Evolutionary conservation across 1,140 invertebrate genomes (phyloP), one percentile per base, ranked within the genome.

Genomic region (Asobara japonica): DNA sequence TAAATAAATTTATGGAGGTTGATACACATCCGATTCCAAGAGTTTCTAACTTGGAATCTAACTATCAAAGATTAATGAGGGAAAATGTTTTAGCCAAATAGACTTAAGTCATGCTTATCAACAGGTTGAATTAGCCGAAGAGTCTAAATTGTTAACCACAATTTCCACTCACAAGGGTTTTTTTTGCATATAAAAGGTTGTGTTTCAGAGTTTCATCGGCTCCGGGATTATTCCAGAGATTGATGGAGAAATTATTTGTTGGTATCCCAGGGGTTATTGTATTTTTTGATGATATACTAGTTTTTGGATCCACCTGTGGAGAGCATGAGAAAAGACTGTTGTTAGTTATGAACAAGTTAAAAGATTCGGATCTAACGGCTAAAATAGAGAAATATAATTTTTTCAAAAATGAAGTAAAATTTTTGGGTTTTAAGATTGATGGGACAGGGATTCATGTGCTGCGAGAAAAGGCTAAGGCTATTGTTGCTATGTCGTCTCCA

Each of bases 11-110:
- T 65, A 66, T 83, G 10, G 29, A 74, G 60, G 66, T 77, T 29
- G 74, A 78, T 65, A 76, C 81, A 60, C 77, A 84, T 71, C 83
- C 82, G 7, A 69, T 86, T n/a, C 84, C 82, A 1, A 66, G 72
- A 36, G 71, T 78, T 18, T 78, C 80, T 8, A 83, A 86, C 69
- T 65, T 87, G 13, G 82, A 86, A 77, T 25, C 79, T 4, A 80
- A 72, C n/a, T n/a, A 71, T n/a, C n/a, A n/a, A n/a, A n/a, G n/a
- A 56, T 86, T 22, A 68, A 67, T 18, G 64, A 70, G 10, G 82
- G 81, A 18, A 61, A 79, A 65, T 7, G 69, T 16, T 85, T 83
- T 75, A 73, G 76, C 13, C 83, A 80, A 74, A 69, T 85, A 1
- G 83, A 85, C 71, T 69, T 84, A n/a, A 68, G 67, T 11, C 60